phyloP scores from a whole-genome alignment of 1,140 invertebrate species.

The Delia radicum region DNA sequence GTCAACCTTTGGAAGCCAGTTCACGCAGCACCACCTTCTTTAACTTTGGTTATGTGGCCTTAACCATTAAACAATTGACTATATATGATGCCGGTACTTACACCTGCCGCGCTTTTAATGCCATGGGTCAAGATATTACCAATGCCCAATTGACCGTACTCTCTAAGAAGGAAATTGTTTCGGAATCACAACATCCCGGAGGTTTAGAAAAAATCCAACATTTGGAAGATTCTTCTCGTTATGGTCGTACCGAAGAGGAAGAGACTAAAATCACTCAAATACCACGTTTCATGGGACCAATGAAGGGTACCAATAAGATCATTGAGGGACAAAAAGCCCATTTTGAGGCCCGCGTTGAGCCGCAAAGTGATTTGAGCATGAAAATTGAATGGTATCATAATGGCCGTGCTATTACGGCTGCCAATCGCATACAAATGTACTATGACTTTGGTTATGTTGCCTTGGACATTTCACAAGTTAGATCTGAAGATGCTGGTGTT shows the following conservation, averaged over 20 bases:
- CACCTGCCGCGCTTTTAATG: conserved; percentile 85
- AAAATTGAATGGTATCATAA: conserved; percentile 91
- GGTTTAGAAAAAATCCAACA: conserved; percentile 87
- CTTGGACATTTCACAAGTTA: conserved; percentile 87
- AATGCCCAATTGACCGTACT: conserved; percentile 83
- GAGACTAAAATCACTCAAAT: conserved; percentile 74
- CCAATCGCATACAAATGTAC: conserved; percentile 86
- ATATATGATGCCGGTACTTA: conserved; percentile 89
- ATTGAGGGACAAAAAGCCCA: conserved; percentile 95
- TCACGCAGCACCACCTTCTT: conserved; percentile 93
- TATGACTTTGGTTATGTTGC: conserved; percentile 95
- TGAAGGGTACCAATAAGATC: conserved; percentile 90
- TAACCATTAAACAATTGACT: conserved; percentile 92
- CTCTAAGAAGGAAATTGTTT: conserved; percentile 80
- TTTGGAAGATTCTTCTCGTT: conserved; percentile 79
- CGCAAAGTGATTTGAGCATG: conserved; percentile 86
- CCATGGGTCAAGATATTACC: conserved; percentile 85
- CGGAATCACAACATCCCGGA: conserved; percentile 83
- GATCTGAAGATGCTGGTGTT: conserved; percentile 80
- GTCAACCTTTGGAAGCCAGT: conserved; percentile 84
- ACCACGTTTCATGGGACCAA: conserved; percentile 80
- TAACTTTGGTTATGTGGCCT: conserved; percentile 94
- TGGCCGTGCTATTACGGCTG: conserved; percentile 77
- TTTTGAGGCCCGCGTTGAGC: conserved; percentile 93
- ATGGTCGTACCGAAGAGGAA: conserved; percentile 66